Evolutionary conservation across 2,113 vertebrate species (phyloP), one percentile per base, ranked within the genome.

Genomic region (Connochaetes taurinus): DNA sequence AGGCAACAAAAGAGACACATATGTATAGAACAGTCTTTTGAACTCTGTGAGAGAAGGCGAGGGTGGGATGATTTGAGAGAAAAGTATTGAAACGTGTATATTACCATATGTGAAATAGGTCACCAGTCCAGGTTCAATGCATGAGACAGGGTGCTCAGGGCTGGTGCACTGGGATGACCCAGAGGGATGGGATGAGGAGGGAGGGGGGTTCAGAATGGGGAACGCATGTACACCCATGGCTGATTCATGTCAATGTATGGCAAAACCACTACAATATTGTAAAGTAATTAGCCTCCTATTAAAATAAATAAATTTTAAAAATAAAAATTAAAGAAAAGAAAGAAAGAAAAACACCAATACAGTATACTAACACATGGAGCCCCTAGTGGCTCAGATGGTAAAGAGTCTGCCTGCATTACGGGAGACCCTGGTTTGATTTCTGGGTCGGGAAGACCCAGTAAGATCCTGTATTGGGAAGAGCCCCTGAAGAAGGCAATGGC

Each of bases 101-200:
- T 17, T 64, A 17, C 7, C 31, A 64, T n/a, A 33, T 33, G 3
- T 33, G 31, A 33, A 64, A 64, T 14, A 64, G 3, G 3, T 64
- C 0, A 0, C 6, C 14, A 64, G 31, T 33, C 14, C 60, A 64
- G 14, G 60, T 64, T 33, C 6, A 3, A 33, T 64, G 31, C 31
- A 33, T 16, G 60, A 64, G 60, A 33, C 60, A 33, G 31, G 29
- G 31, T 64, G 31, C 7, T 64, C 31, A 3, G 62, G 31, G 62
- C 31, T 33, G 15, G 62, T 64, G 31, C 31, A 62, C 31, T 62
- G 29, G 31, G 31, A 64, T 64, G 62, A 64, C 31, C 62, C 62
- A 17, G 15, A 64, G 62, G 62, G 31, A 64, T 64, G 31, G 62
- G 31, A 64, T 33, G 31, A 3, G 15, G 31, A 64, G 62, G 31